phyloP scores from a whole-genome alignment of 2,888 invertebrate genomes.

The Chymomyza caudatula region DNA sequence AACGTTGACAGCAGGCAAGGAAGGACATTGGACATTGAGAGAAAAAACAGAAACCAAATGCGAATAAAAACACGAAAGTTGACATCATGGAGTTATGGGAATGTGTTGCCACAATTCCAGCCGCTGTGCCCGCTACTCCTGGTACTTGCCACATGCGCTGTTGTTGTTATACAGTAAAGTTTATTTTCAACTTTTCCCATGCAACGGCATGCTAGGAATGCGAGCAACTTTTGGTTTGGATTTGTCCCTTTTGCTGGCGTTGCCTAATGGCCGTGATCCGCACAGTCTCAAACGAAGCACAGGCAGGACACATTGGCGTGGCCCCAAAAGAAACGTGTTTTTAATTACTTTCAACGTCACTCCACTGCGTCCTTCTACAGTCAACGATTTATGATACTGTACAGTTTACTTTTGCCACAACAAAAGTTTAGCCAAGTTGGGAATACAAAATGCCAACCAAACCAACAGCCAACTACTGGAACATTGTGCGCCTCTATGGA shows the following conservation, averaged over 20 bases:
- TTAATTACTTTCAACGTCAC: slow-evolving; percentile 66
- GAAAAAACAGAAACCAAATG: slow-evolving; percentile 10
- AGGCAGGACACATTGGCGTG: slow-evolving; percentile 3
- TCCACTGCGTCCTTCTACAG: background rate
- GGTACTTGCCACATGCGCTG: no score
- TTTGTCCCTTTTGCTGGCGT: slow-evolving; percentile 19
- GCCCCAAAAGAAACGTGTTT: slow-evolving; percentile 67
- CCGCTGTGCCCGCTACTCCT: no score
- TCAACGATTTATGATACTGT: slow-evolving; percentile 21
- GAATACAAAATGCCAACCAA: slow-evolving; percentile 9
- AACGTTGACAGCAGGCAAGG: slow-evolving; percentile 10
- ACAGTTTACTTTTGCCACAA: slow-evolving; percentile 30
- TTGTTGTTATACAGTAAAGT: slow-evolving; percentile 62
- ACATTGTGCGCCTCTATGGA: background rate
- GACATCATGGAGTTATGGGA: slow-evolving; percentile 66
- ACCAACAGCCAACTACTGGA: background rate
- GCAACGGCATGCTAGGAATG: slow-evolving; percentile 57
- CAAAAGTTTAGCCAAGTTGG: slow-evolving; percentile 26
- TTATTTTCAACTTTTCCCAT: slow-evolving; percentile 72
- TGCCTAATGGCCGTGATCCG: slow-evolving; percentile 40
- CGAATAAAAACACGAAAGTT: slow-evolving; percentile 56
- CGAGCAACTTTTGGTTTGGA: slow-evolving; percentile 52
- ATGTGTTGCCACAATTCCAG: slow-evolving; percentile 19
- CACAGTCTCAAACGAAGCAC: background rate
- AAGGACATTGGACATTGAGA: background rate